Evolutionary conservation across 2,888 invertebrate species (phyloP).

Genomic region (Lysandra coridon): DNA sequence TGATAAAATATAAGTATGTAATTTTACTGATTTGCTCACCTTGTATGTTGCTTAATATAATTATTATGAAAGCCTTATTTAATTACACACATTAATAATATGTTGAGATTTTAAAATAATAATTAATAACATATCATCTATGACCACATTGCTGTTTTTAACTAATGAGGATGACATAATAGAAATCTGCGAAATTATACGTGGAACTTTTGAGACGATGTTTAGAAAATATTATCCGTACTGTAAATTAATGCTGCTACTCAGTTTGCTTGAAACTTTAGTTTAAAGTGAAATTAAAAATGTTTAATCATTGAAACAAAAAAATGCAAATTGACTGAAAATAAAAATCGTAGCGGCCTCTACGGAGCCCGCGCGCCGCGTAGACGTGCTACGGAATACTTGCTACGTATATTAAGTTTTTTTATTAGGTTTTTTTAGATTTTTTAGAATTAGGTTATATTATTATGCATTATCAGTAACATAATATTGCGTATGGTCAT

Average conservation of each 20-base stretch:
- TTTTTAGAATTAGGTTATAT: background rate
- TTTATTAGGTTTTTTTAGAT: background rate
- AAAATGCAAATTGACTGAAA: background rate
- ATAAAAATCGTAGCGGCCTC: background rate
- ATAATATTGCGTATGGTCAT: too few species aligned
- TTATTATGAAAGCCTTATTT: background rate
- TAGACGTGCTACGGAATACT: background rate
- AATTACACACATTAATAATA: background rate
- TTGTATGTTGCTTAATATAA: background rate
- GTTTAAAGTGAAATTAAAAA: background rate
- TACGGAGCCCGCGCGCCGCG: background rate
- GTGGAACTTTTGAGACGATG: background rate
- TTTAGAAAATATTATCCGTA: background rate
- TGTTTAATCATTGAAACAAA: background rate
- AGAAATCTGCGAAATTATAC: background rate
- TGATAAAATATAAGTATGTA: background rate
- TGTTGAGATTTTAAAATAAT: background rate
- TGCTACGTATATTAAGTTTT: background rate
- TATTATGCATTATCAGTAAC: too few species aligned
- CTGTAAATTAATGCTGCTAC: background rate
- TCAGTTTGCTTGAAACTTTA: background rate
- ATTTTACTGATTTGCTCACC: background rate
- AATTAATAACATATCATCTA: slow-evolving; percentile 14
- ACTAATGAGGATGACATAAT: slow-evolving; percentile 3
- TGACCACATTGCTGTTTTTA: background rate